Evolutionary conservation across 2,797 vertebrate genomes (phyloP).

Genomic region (Enteromius argenteus): DNA sequence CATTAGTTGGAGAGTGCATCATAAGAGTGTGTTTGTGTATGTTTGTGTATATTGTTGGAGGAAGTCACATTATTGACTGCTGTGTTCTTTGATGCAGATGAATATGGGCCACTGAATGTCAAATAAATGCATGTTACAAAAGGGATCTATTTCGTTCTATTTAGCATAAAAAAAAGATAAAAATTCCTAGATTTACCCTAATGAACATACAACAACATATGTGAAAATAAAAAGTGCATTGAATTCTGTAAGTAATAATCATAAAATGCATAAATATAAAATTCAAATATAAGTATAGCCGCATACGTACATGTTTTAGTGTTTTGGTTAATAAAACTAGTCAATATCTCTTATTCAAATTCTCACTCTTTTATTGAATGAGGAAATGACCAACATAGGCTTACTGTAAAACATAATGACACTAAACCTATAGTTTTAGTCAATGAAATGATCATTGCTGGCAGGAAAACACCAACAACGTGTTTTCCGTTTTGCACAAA

Average conservation of each 20-base stretch:
- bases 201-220: background rate
- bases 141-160: background rate
- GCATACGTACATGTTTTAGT: too few species aligned
- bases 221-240: background rate
- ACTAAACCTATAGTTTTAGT: background rate
- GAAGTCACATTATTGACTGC: background rate
- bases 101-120: background rate
- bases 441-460: background rate
- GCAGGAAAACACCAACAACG: background rate
- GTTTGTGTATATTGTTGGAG: background rate
- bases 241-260: background rate
- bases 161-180: background rate
- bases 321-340: background rate
- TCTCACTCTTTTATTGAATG: background rate
- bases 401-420: background rate
- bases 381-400: background rate
- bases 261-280: background rate
- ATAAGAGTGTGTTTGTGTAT: background rate
- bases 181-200: background rate
- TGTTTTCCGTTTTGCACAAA: background rate
- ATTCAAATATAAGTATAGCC: background rate
- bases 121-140: background rate
- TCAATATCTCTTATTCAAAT: background rate
- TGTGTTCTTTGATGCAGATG: background rate
- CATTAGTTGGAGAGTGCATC: conserved; percentile 18